These are phyloP conservation scores for Larimichthys crocea DNA, from an alignment of 2,113 vertebrate genomes.

Conservation along the genomic window DNA sequence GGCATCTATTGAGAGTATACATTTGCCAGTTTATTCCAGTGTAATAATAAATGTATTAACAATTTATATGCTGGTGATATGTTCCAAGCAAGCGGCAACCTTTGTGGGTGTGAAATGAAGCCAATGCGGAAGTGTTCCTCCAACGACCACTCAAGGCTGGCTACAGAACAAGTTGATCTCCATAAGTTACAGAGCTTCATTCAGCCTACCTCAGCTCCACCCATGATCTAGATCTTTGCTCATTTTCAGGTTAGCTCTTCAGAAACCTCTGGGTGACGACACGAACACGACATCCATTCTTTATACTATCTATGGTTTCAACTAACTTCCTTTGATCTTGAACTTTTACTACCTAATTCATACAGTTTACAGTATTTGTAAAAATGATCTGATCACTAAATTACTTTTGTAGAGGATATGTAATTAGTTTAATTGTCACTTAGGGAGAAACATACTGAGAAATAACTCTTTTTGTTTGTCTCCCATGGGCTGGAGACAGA, in stretches of 20 bases:
- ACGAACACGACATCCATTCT: too few relatives aligned
- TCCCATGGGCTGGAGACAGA: slow-evolving; percentile 50
- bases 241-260: too few relatives aligned
- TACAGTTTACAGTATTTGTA: slow-evolving; percentile 14
- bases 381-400: slow-evolving; percentile 46
- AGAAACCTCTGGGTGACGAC: too few relatives aligned
- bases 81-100: too few relatives aligned
- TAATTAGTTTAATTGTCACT: slow-evolving; percentile 71
- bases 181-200: too few relatives aligned
- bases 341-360: slow-evolving; percentile 9
- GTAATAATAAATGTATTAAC: not conserved
- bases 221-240: too few relatives aligned
- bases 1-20: not conserved
- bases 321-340: not conserved
- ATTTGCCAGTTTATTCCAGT: not conserved
- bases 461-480: slow-evolving; percentile 61
- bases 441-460: slow-evolving; percentile 40
- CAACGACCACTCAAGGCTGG: too few relatives aligned
- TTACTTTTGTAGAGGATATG: slow-evolving; percentile 47
- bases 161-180: too few relatives aligned
- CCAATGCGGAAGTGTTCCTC: too few relatives aligned
- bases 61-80: too few relatives aligned
- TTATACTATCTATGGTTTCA: not conserved
- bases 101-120: too few relatives aligned
- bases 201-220: too few relatives aligned